Conservation (phyloP, 2,888 invertebrate species). For the Aphidoletes aphidimyza region DNA sequence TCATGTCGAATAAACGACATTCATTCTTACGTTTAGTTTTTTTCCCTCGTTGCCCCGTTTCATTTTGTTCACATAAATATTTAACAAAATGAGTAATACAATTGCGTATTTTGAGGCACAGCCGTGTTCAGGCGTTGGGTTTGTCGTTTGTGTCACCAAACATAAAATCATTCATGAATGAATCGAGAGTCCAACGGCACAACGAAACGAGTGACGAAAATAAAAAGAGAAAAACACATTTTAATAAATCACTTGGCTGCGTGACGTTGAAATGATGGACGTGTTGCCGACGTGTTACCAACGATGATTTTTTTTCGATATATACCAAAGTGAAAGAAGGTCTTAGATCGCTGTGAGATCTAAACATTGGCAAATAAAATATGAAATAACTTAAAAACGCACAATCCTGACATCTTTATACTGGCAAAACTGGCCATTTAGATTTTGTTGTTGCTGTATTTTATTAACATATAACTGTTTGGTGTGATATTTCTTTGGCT, state of each 20-base stretch:
- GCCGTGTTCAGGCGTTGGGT: too few species aligned
- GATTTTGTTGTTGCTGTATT: too few species aligned
- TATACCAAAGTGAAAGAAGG: slow-evolving; percentile 39
- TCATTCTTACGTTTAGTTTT: neutral
- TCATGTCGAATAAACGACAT: neutral
- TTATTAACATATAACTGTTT: slow-evolving; percentile 19
- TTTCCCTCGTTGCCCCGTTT: neutral
- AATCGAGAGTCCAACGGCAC: neutral
- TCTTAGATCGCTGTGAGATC: neutral
- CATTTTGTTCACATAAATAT: neutral
- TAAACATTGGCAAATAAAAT: too few species aligned
- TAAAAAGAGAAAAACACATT: neutral
- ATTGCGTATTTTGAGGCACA: neutral
- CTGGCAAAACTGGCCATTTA: neutral
- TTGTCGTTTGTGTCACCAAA: slow-evolving; percentile 25
- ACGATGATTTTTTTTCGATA: too few species aligned
- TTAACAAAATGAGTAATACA: slow-evolving; percentile 7
- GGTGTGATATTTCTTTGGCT: neutral
- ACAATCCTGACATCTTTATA: neutral
- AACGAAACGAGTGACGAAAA: too few species aligned
- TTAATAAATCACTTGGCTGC: slow-evolving; percentile 41
- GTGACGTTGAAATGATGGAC: slow-evolving; percentile 38
- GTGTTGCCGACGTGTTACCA: too few species aligned
- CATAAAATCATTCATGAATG: slow-evolving; percentile 33
- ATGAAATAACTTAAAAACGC: too few species aligned